Percentiles rank a stretch among this genome's conserved stretches.
Conservation (phyloP, 2,113 vertebrate species). For the Muntiacus muntjak region DNA sequence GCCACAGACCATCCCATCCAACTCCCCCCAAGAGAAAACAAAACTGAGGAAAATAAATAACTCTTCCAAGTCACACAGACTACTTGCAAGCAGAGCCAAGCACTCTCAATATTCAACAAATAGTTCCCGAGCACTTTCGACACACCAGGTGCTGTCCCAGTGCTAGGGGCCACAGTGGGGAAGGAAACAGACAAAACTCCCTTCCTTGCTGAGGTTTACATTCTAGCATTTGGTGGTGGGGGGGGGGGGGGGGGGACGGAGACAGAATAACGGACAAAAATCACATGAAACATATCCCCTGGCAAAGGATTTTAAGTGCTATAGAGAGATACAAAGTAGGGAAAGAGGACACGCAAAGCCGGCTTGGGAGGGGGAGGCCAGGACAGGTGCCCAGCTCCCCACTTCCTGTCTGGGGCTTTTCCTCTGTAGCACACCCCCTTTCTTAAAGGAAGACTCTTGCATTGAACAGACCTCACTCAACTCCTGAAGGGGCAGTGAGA, state of each 20-base stretch:
- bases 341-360: not conserved
- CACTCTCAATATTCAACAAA: not conserved
- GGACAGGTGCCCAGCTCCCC: not conserved
- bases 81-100: not conserved
- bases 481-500: not conserved
- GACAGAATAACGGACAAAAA: not conserved
- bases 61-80: not conserved
- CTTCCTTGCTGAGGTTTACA: not conserved
- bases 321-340: not conserved
- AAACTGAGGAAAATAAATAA: not conserved
- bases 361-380: not conserved
- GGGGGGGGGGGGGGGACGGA: rapidly evolving
- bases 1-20: not conserved
- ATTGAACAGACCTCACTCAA: not conserved
- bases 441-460: not conserved
- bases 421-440: not conserved
- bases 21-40: not conserved
- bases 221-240: not conserved
- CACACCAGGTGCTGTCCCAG: not conserved
- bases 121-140: not conserved
- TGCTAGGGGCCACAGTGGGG: not conserved
- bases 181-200: not conserved
- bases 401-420: not conserved
- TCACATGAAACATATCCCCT: not conserved
- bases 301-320: not conserved